A percentile compares a stretch with the other conserved stretches of the same genome.
Evolutionary conservation across 2,113 vertebrate genomes (phyloP).

Genomic region (Dipodomys spectabilis): DNA sequence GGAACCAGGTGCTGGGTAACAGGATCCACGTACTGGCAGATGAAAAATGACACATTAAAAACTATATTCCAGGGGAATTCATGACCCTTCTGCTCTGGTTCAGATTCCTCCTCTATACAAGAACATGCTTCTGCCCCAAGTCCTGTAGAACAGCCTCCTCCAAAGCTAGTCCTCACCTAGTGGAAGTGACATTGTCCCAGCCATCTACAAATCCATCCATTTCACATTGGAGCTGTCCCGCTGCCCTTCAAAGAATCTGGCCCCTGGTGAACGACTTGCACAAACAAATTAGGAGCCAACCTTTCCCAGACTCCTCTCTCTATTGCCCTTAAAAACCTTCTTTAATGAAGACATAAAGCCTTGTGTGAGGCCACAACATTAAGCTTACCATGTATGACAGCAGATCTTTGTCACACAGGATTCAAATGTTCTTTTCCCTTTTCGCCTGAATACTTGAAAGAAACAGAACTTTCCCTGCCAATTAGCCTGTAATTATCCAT

Average conservation of each 20-base stretch:
- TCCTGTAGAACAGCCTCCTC: neutral
- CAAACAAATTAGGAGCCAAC: slow-evolving; percentile 60
- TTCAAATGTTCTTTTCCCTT: slow-evolving; percentile 30
- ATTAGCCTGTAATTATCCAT: neutral
- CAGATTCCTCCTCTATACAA: neutral
- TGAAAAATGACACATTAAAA: neutral
- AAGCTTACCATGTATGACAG: slow-evolving; percentile 53
- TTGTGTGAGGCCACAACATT: slow-evolving; percentile 48
- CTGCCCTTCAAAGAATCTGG: slow-evolving; percentile 9
- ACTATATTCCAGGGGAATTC: neutral
- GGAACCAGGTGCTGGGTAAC: neutral
- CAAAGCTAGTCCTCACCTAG: neutral
- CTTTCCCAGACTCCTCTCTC: slow-evolving; percentile 48
- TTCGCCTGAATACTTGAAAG: slow-evolving; percentile 61
- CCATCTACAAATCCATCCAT: neutral
- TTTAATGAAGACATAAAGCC: slow-evolving; percentile 73
- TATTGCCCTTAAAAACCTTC: slow-evolving; percentile 62
- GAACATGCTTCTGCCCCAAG: neutral
- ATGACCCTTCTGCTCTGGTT: neutral
- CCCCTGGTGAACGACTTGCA: neutral
- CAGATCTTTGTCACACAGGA: slow-evolving; percentile 64
- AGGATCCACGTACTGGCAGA: neutral
- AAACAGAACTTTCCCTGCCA: slow-evolving; percentile 43
- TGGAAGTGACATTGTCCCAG: neutral
- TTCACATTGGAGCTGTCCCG: neutral